A percentile compares a stretch with the other conserved stretches of the same genome.
Conservation (phyloP, 2,888 invertebrate species). For the Melitaea athalia region DNA sequence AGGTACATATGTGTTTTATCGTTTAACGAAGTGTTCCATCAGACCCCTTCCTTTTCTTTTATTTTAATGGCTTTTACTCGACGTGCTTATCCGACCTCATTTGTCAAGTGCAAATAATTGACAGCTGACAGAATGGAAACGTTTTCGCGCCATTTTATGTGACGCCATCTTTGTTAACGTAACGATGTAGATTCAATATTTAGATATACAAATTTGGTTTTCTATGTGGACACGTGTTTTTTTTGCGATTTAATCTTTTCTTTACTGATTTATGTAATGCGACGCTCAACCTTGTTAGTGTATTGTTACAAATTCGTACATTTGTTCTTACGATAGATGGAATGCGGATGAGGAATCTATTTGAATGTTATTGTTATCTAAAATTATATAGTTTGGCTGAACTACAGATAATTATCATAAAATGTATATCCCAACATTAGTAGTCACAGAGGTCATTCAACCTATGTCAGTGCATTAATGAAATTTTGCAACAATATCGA, state of each 20-base stretch:
- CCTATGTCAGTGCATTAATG: no score
- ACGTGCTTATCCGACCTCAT: slow-evolving; percentile 39
- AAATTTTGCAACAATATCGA: no score
- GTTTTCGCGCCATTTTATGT: slow-evolving; percentile 71
- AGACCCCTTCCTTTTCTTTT: no score
- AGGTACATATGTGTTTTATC: slow-evolving; percentile 6
- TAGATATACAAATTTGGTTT: slow-evolving; percentile 51
- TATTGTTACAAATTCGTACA: not conserved
- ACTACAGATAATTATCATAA: no score
- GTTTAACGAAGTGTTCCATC: slow-evolving; percentile 18
- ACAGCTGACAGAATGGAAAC: slow-evolving; percentile 75
- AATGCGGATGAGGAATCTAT: not conserved
- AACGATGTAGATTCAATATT: slow-evolving; percentile 65
- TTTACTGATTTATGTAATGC: slow-evolving; percentile 12
- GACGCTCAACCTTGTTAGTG: not conserved
- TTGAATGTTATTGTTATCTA: not conserved
- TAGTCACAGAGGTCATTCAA: no score
- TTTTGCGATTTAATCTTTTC: slow-evolving; percentile 32
- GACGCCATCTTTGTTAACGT: slow-evolving; percentile 49
- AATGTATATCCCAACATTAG: no score
- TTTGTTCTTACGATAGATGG: not conserved
- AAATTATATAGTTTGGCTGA: no score
- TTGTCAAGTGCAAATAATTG: slow-evolving; percentile 70
- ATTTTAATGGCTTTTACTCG: no score
- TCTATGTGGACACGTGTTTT: slow-evolving; percentile 29